These are phyloP conservation scores for Hypercompe scribonia DNA, from an alignment of 2,888 invertebrate genomes.

Conservation along the genomic window DNA sequence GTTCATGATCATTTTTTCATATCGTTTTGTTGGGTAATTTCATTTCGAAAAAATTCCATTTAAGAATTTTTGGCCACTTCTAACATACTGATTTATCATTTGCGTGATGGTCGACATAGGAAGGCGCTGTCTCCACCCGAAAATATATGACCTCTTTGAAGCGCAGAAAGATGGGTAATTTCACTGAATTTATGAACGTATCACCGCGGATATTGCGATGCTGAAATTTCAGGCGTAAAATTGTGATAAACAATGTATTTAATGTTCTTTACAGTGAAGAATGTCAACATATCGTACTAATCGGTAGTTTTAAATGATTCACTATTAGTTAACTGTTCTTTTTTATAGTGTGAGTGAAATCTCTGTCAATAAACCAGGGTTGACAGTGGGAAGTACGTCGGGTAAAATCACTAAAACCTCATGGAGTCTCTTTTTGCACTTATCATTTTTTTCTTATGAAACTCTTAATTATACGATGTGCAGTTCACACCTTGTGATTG, in stretches of 20 bases:
- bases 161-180: slow-evolving; percentile 85
- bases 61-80: slow-evolving; percentile 32
- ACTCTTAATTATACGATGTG: not conserved
- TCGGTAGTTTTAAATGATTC: not conserved
- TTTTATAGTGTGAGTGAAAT: too few relatives aligned
- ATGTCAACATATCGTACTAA: slow-evolving; percentile 7
- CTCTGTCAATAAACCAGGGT: too few relatives aligned
- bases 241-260: slow-evolving; percentile 73
- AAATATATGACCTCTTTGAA: slow-evolving; percentile 85
- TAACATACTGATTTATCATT: slow-evolving; percentile 78
- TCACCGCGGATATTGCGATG: slow-evolving; percentile 76
- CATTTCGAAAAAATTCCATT: slow-evolving; percentile 33
- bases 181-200: slow-evolving; percentile 84
- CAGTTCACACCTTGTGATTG: not conserved
- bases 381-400: too few relatives aligned
- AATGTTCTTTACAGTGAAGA: slow-evolving; percentile 34
- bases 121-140: slow-evolving; percentile 76
- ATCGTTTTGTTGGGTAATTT: slow-evolving; percentile 21
- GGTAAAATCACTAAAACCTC: too few relatives aligned
- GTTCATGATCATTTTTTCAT: not conserved
- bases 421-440: too few relatives aligned
- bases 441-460: not conserved
- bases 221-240: slow-evolving; percentile 77
- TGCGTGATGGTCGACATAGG: slow-evolving; percentile 79
- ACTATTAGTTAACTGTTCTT: not conserved